Evolutionary conservation across 2,888 invertebrate genomes (phyloP).

Genomic region (Gonocerus acuteangulatus): DNA sequence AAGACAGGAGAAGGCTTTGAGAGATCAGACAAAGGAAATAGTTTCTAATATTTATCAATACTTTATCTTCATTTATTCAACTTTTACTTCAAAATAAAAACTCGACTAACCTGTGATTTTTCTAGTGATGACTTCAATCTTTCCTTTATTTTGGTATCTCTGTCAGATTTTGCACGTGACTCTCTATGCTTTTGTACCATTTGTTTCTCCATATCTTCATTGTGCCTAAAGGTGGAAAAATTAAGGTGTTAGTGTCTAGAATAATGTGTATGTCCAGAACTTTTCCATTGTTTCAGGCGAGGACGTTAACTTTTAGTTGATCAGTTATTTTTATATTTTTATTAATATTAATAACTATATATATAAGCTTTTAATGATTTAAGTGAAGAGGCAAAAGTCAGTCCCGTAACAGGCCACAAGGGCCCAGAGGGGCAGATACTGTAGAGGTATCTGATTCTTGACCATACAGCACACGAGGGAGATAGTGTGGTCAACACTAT

Average conservation of each 20-base stretch:
- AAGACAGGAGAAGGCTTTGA: no score
- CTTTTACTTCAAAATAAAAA: neutral
- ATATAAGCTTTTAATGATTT: no score
- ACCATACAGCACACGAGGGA: no score
- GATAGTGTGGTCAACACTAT: no score
- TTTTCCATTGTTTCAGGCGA: neutral
- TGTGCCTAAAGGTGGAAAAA: slow-evolving; percentile 53
- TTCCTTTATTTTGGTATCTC: slow-evolving; percentile 46
- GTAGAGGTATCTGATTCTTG: no score
- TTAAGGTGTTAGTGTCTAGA: neutral
- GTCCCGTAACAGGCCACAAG: no score
- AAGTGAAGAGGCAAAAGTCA: no score
- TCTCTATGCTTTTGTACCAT: slow-evolving; percentile 64
- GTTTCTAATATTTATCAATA: no score
- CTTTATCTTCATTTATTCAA: no score
- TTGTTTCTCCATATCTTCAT: slow-evolving; percentile 72
- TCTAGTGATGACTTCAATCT: slow-evolving; percentile 41
- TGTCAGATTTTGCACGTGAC: slow-evolving; percentile 47
- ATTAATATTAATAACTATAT: no score
- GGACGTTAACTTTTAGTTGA: neutral
- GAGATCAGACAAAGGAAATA: no score
- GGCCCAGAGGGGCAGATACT: no score
- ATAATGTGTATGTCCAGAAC: neutral
- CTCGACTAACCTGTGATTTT: slow-evolving; percentile 15
- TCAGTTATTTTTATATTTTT: neutral